Evolutionary conservation across 2,113 vertebrate genomes (phyloP).

Genomic region (Columba janthina): DNA sequence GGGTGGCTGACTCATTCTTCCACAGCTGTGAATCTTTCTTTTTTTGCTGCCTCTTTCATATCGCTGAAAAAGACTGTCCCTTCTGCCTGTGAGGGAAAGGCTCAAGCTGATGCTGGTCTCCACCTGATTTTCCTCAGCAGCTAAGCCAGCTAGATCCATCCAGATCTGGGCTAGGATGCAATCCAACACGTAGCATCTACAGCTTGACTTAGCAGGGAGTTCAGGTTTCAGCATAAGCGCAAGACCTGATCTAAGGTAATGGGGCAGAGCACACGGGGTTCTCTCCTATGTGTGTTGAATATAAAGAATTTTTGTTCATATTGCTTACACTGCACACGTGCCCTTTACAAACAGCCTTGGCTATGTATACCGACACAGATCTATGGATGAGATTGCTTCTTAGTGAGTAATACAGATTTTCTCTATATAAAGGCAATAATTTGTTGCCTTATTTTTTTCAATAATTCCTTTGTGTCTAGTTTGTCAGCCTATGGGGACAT

Average conservation of each 20-base stretch:
- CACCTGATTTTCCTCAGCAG: background rate
- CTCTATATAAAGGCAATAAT: background rate
- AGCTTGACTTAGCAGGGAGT: background rate
- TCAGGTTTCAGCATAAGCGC: background rate
- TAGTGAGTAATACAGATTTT: background rate
- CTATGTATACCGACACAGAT: background rate
- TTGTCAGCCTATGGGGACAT: background rate
- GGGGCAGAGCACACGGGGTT: background rate
- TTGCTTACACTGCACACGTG: background rate
- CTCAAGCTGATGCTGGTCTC: background rate
- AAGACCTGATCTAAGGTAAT: background rate
- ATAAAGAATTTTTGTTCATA: background rate
- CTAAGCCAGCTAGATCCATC: background rate
- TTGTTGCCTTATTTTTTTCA: background rate
- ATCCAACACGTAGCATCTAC: background rate
- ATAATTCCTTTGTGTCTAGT: background rate
- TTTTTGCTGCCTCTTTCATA: background rate
- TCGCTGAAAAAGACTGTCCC: background rate
- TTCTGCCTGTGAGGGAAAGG: background rate
- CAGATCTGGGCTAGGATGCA: background rate
- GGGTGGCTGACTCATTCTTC: background rate
- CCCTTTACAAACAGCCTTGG: background rate
- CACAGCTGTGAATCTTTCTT: background rate
- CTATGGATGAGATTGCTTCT: background rate
- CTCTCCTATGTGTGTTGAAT: background rate